phyloP scores from a whole-genome alignment of 2,888 invertebrate genomes.

The Tipula lateralis region DNA sequence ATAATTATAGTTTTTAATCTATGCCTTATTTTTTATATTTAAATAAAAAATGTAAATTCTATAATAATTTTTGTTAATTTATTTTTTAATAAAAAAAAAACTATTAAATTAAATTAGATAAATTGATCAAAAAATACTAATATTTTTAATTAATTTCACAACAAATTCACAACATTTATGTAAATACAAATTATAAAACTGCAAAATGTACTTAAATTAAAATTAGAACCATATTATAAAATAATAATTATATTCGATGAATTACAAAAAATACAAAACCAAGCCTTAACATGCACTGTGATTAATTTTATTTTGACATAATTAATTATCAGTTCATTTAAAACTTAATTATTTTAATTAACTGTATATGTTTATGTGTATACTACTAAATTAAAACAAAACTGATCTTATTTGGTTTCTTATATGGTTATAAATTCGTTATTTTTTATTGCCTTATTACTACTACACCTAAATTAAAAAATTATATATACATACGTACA shows the following conservation, averaged over 20 bases:
- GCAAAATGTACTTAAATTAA: constrained; percentile 19
- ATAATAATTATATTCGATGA: neutral
- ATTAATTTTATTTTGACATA: constrained; percentile 26
- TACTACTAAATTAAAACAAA: neutral
- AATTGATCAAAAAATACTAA: neutral
- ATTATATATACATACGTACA: too few relatives aligned
- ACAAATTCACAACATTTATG: neutral
- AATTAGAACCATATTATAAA: neutral
- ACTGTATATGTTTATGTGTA: neutral
- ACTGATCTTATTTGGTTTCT: neutral
- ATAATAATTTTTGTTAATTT: neutral
- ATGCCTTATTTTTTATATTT: constrained; percentile 13
- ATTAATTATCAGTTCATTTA: constrained; percentile 27
- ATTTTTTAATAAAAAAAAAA: neutral
- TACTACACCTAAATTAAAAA: neutral
- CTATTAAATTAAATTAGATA: neutral
- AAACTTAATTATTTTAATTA: neutral
- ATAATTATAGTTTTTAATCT: constrained; percentile 12
- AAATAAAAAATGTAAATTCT: neutral
- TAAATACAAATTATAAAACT: neutral
- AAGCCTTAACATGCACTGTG: constrained; percentile 28
- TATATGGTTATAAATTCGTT: neutral
- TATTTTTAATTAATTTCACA: neutral
- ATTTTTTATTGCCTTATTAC: constrained; percentile 13
- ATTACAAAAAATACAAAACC: neutral